phyloP scores from a whole-genome alignment of 2,888 invertebrate genomes.

The Lapara coniferarum region DNA sequence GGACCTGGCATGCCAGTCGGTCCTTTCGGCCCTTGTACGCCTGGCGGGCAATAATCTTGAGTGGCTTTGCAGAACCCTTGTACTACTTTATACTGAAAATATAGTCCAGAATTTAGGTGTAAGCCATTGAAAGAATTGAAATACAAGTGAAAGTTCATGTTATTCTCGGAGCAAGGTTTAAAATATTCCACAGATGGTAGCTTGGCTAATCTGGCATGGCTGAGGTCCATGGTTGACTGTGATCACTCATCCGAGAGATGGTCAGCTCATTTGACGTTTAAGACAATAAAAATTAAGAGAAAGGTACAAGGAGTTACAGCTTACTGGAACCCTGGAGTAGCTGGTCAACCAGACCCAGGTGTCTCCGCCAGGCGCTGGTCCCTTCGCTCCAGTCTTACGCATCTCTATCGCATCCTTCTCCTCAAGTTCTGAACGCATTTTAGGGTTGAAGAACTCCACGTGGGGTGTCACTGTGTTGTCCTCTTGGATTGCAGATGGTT shows the following conservation, averaged over 20 bases:
- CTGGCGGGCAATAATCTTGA: conserved; percentile 90
- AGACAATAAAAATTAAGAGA: too few species aligned
- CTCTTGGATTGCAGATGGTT: conserved; percentile 73
- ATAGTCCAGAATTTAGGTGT: not conserved
- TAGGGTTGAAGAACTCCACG: conserved; percentile 90
- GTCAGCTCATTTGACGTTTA: too few species aligned
- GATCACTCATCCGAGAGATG: too few species aligned
- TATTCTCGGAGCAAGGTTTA: too few species aligned
- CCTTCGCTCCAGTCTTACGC: conserved; percentile 84
- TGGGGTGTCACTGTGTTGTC: conserved; percentile 83
- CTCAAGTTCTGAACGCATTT: conserved; percentile 85
- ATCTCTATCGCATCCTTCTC: conserved; percentile 86
- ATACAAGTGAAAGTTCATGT: too few species aligned
- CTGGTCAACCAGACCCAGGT: conserved; percentile 95
- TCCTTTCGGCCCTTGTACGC: conserved; percentile 86
- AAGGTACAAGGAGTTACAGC: conserved; percentile 31
- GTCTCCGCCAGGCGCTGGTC: conserved; percentile 88
- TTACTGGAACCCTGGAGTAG: conserved; percentile 92
- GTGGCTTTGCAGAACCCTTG: conserved; percentile 93
- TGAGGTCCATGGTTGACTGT: too few species aligned
- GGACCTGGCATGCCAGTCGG: conserved; percentile 84
- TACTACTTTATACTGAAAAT: conserved; percentile 89
- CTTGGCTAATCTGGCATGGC: too few species aligned
- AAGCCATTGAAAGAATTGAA: not conserved
- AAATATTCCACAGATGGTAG: too few species aligned